Base-by-base conservation (phyloP, 2,888 invertebrate genomes). In the Netelia fuscicornis region DNA sequence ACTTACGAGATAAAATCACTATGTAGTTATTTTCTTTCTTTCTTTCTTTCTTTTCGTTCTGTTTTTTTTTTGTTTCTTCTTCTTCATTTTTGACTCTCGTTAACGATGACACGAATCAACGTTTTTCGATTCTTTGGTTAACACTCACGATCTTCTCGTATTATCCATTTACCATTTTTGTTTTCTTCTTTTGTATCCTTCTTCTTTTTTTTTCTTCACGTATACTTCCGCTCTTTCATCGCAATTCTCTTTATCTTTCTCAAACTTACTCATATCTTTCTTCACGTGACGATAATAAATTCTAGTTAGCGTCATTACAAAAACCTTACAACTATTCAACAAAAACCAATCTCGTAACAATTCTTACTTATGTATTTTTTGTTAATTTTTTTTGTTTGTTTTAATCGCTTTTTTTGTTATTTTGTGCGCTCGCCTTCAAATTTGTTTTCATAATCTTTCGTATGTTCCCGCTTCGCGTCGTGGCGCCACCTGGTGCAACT, bases 261-360 rank as follows among this genome's bases (percentile, higher is more conserved):
- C 75, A 78, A 72, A 48, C 68, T 78, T 80, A 78, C n/a, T 9
- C 80, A 58, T 37, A 23, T 25, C 17, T 58, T 48, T 75, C 65
- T 56, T 62, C 76, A 85, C 89, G 84, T 72, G 88, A 89, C 87
- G 87, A 89, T 90, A 90, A 91, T 91, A 90, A 90, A 89, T 87
- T 87, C 90, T 92, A 92, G 90, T 89, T 90, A 91, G 90, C 91
- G 85, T 91, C 89, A 88, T 92, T 93, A 93, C 91, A 92, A 93
- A 92, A 92, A 90, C 86, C 92, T 93, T 93, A 93, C 90, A 93
- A 93, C 92, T 93, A 93, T 92, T 93, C 89, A 93, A 93, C 93
- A 92, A 92, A 93, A 93, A 92, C 86, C 91, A 91, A 91, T 90
- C 90, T 91, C 88, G 84, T 92, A 92, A 93, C 92, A 93, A 92